These are phyloP conservation scores for Agonopterix arenella DNA, from an alignment of 2,888 invertebrate genomes.

Conservation along the genomic window DNA sequence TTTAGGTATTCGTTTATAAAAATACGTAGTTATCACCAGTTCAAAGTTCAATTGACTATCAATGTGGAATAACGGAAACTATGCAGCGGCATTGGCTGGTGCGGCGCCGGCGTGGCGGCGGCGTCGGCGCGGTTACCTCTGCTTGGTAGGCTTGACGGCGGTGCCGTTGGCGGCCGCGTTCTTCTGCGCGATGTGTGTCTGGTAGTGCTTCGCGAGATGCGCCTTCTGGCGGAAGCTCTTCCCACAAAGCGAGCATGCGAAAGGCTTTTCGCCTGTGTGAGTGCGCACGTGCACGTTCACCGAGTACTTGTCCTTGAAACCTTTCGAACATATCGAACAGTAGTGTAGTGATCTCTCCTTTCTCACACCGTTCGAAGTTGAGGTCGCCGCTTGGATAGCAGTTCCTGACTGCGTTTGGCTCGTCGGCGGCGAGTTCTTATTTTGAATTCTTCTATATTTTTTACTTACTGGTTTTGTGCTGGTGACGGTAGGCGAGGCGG, in stretches of 20 bases:
- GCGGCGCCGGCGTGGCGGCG: constrained; percentile 14
- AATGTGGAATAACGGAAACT: constrained; percentile 25
- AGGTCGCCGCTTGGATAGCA: constrained; percentile 71
- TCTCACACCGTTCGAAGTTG: constrained; percentile 83
- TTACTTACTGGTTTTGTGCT: constrained; percentile 80
- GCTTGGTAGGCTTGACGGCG: constrained; percentile 71
- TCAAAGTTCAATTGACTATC: constrained; percentile 66
- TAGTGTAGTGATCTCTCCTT: constrained; percentile 94
- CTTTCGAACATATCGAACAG: constrained; percentile 95
- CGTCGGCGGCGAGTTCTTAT: constrained; percentile 66
- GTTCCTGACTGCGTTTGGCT: constrained; percentile 52
- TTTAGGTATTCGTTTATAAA: constrained; percentile 55
- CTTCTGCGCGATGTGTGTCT: constrained; percentile 93
- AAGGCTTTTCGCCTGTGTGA: constrained; percentile 98
- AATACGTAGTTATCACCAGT: constrained; percentile 48
- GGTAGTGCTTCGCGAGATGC: constrained; percentile 94
- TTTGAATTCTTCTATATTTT: constrained; percentile 82
- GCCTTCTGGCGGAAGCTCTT: constrained; percentile 96
- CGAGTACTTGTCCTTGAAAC: constrained; percentile 97
- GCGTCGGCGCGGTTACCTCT: constrained; percentile 56
- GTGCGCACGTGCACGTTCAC: constrained; percentile 98
- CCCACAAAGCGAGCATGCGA: constrained; percentile 94
- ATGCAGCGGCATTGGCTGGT: constrained; percentile 1
- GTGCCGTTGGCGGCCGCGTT: constrained; percentile 80
- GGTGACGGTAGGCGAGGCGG: constrained; percentile 77